These are phyloP conservation scores for Blomia tropicalis DNA, from an alignment of 2,888 invertebrate genomes.

Conservation along the genomic window DNA sequence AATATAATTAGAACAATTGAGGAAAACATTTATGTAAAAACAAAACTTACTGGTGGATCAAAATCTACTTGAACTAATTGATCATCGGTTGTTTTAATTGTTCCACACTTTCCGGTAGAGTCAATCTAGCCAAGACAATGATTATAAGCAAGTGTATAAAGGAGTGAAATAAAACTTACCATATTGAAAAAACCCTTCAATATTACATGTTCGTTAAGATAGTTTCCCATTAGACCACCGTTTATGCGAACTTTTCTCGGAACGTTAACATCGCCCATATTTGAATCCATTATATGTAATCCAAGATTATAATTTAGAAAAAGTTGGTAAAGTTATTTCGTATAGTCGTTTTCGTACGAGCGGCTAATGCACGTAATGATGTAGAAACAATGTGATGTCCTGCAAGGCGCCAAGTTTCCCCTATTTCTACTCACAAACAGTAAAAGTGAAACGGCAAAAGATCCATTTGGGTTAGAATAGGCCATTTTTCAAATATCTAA, in stretches of 20 bases:
- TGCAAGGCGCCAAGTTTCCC: too few relatives aligned
- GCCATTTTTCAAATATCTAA: too few relatives aligned
- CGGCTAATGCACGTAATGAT: too few relatives aligned
- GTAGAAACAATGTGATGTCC: too few relatives aligned
- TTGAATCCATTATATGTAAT: background rate
- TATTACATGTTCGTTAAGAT: background rate
- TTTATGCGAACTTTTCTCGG: background rate
- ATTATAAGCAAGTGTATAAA: background rate
- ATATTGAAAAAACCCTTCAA: conserved; percentile 6
- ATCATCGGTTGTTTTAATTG: conserved; percentile 18
- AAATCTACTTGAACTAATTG: conserved; percentile 10
- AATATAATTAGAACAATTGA: background rate
- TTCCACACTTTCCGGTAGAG: conserved; percentile 13
- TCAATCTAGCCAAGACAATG: conserved; percentile 3
- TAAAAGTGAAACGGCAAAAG: too few relatives aligned
- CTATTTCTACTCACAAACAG: too few relatives aligned
- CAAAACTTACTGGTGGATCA: conserved; percentile 3
- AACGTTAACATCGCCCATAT: background rate
- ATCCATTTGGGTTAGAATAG: too few relatives aligned
- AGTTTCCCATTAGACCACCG: conserved; percentile 15
- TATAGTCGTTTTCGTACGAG: too few relatives aligned
- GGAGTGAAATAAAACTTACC: background rate
- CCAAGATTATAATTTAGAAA: background rate
- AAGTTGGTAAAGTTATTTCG: too few relatives aligned
- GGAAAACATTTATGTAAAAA: background rate